These are phyloP conservation scores for Struthidea cinerea DNA, from an alignment of 2,113 vertebrate species.

Conservation along the genomic window DNA sequence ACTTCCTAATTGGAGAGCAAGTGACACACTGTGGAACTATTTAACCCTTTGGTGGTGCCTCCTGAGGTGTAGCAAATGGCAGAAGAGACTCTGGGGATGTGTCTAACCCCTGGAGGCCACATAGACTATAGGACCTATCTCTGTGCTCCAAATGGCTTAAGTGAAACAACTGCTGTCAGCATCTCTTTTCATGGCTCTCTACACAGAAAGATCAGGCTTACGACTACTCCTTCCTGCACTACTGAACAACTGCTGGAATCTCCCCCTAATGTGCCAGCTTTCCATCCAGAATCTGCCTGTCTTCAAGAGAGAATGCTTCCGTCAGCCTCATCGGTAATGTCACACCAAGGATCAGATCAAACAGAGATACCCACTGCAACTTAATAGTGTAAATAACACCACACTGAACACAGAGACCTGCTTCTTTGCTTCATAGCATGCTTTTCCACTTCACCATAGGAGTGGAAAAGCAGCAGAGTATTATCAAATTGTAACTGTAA, in stretches of 20 bases:
- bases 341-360: constrained; percentile 19
- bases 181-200: not conserved
- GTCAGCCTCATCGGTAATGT: not conserved
- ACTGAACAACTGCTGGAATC: not conserved
- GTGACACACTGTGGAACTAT: not conserved
- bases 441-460: too few relatives aligned
- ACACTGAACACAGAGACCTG: not conserved
- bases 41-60: constrained; percentile 16
- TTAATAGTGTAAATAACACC: constrained; percentile 13
- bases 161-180: not conserved
- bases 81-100: not conserved
- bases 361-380: not conserved
- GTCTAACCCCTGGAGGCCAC: not conserved
- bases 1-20: constrained; percentile 26
- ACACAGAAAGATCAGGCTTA: not conserved
- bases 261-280: not conserved
- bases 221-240: not conserved
- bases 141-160: not conserved
- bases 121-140: not conserved
- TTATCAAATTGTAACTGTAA: not conserved
- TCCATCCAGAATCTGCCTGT: not conserved
- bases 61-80: not conserved
- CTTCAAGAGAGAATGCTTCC: not conserved
- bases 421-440: not conserved
- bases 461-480: not conserved